These are phyloP conservation scores for Campoletis raptor DNA, from an alignment of 2,888 invertebrate species.

Conservation along the genomic window DNA sequence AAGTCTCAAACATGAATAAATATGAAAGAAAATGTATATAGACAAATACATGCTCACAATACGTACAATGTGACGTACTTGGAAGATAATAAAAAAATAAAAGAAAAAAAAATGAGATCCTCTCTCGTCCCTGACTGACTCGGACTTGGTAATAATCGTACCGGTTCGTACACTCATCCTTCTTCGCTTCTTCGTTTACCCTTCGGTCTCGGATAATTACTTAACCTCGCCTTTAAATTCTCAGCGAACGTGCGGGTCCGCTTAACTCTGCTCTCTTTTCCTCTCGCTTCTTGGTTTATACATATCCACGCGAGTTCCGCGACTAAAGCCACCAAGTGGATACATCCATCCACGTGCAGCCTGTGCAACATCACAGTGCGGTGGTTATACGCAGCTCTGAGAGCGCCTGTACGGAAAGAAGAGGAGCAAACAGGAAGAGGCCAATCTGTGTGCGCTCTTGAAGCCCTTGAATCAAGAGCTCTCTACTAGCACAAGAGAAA, in stretches of 20 bases:
- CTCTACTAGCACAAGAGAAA: constrained; percentile 32
- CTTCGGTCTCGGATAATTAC: constrained; percentile 62
- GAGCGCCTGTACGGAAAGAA: constrained; percentile 35
- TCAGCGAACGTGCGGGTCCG: constrained; percentile 49
- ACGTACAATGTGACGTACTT: constrained; percentile 4
- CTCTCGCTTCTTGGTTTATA: not conserved
- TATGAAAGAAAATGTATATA: not conserved
- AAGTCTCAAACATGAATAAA: not conserved
- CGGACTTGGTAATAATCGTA: constrained; percentile 15
- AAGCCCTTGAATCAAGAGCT: constrained; percentile 64
- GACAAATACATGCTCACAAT: not conserved
- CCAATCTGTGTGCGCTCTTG: constrained; percentile 62
- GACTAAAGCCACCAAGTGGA: constrained; percentile 5
- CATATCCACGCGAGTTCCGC: not conserved
- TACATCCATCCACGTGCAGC: constrained; percentile 57
- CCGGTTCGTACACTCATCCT: constrained; percentile 3
- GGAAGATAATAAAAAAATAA: not conserved
- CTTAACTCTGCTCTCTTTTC: not conserved
- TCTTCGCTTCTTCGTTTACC: constrained; percentile 53
- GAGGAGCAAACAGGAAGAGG: constrained; percentile 67
- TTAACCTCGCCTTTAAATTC: constrained; percentile 66
- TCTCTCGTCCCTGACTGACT: constrained; percentile 18
- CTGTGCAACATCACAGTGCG: not conserved
- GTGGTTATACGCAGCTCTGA: constrained; percentile 18
- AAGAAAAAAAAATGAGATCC: constrained; percentile 9